A percentile compares a stretch with the other conserved stretches of the same genome.
These are phyloP conservation scores for Drosophila takahashii DNA, from an alignment of 1,140 invertebrate genomes.

Conservation along the genomic window DNA sequence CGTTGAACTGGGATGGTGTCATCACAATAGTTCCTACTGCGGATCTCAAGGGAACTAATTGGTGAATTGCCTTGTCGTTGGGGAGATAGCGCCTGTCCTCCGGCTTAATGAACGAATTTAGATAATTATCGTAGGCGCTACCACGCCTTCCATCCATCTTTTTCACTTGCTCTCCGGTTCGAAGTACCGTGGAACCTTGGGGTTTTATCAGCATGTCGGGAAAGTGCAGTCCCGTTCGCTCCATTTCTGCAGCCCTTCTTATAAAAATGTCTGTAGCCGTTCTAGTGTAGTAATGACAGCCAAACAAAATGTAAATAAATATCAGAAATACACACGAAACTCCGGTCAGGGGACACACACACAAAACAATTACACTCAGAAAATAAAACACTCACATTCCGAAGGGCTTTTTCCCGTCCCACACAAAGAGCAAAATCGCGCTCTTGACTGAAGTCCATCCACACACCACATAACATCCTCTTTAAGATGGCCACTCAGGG, in stretches of 20 bases:
- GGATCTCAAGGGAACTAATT: background rate
- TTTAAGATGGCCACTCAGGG: slow-evolving; percentile 11
- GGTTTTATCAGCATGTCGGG: background rate
- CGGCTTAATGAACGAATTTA: slow-evolving; percentile 9
- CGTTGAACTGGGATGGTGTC: slow-evolving; percentile 9
- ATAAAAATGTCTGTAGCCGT: background rate
- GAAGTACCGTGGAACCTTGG: background rate
- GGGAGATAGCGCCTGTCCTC: slow-evolving; percentile 21
- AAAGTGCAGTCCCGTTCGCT: background rate
- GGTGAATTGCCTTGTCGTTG: background rate
- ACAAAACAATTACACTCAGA: background rate
- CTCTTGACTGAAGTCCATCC: slow-evolving; percentile 4
- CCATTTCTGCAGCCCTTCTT: background rate
- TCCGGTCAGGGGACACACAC: background rate
- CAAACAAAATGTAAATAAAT: slow-evolving; percentile 15
- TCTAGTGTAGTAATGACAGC: slow-evolving; percentile 12
- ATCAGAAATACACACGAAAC: background rate
- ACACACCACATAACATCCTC: slow-evolving; percentile 6
- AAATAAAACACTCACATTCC: background rate
- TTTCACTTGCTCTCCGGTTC: background rate
- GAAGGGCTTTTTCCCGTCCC: background rate
- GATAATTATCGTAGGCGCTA: slow-evolving; percentile 6
- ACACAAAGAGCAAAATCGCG: background rate
- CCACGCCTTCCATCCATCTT: background rate
- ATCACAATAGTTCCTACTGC: slow-evolving; percentile 1